Evolutionary conservation across 2,113 vertebrate species (phyloP).

Genomic region (Erythrolamprus reginae): DNA sequence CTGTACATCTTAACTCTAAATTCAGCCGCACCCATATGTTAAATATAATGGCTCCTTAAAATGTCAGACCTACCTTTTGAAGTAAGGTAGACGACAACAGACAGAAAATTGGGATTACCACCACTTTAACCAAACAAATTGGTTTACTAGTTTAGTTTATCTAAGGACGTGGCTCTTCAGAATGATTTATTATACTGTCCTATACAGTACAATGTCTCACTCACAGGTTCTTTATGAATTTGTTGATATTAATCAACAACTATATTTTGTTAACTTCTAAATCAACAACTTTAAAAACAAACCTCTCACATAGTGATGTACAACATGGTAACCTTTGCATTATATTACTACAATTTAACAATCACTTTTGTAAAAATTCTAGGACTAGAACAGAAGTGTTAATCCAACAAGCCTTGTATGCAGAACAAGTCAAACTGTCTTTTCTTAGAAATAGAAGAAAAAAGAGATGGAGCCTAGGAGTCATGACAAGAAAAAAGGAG

Average conservation of each 20-base stretch:
- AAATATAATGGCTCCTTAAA: neutral
- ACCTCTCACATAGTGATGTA: neutral
- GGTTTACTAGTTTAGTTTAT: neutral
- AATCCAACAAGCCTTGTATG: neutral
- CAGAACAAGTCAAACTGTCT: neutral
- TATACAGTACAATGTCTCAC: neutral
- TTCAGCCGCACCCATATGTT: neutral
- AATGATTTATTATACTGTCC: neutral
- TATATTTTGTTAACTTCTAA: neutral
- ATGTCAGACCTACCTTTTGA: neutral
- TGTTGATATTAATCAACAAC: neutral
- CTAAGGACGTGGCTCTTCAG: neutral
- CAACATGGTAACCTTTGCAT: neutral
- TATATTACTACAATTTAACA: neutral
- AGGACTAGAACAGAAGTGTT: neutral
- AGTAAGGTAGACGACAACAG: neutral
- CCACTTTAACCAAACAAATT: neutral
- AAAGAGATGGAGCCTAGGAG: neutral
- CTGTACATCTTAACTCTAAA: neutral
- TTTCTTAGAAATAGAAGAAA: neutral
- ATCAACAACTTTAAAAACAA: neutral
- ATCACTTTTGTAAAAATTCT: neutral
- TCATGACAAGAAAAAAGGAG: constrained; percentile 1
- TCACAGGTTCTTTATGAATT: neutral
- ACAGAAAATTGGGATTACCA: neutral